phyloP scores from a whole-genome alignment of 2,888 invertebrate genomes.

The Lapara coniferarum region DNA sequence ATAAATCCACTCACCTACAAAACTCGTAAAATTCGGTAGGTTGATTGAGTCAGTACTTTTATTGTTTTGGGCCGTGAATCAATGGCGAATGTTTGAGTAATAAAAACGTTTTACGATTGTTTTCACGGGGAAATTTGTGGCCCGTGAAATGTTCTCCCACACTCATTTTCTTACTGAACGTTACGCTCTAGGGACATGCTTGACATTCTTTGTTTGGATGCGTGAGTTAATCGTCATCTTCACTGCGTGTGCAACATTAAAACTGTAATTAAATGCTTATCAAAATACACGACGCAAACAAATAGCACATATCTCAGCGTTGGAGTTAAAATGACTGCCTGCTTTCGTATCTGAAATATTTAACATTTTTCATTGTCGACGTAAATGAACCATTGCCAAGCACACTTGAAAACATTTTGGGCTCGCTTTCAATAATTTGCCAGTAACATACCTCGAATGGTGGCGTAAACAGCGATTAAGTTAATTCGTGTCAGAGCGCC shows the following conservation, averaged over 20 bases:
- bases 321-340: not conserved
- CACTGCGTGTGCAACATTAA: slow-evolving; percentile 1
- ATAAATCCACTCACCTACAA: slow-evolving; percentile 78
- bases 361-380: slow-evolving; percentile 6
- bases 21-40: slow-evolving; percentile 75
- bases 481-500: slow-evolving; percentile 32
- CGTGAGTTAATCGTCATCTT: slow-evolving; percentile 43
- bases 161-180: slow-evolving; percentile 71
- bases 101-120: slow-evolving; percentile 82
- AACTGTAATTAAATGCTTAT: not conserved
- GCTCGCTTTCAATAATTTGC: slow-evolving; percentile 32
- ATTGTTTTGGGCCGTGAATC: slow-evolving; percentile 81
- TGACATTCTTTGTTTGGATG: slow-evolving; percentile 57
- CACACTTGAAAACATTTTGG: slow-evolving; percentile 30
- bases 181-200: slow-evolving; percentile 60
- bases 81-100: slow-evolving; percentile 81
- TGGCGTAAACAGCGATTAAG: slow-evolving; percentile 39
- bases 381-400: slow-evolving; percentile 3
- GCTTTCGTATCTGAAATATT: not conserved
- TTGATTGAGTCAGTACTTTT: slow-evolving; percentile 84
- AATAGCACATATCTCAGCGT: not conserved
- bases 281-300: not conserved
- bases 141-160: slow-evolving; percentile 74
- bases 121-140: slow-evolving; percentile 81
- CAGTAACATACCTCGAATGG: slow-evolving; percentile 32